Evolutionary conservation across 2,797 vertebrate genomes (phyloP), one percentile per base, ranked within the genome.

Genomic region (Perodicticus potto): DNA sequence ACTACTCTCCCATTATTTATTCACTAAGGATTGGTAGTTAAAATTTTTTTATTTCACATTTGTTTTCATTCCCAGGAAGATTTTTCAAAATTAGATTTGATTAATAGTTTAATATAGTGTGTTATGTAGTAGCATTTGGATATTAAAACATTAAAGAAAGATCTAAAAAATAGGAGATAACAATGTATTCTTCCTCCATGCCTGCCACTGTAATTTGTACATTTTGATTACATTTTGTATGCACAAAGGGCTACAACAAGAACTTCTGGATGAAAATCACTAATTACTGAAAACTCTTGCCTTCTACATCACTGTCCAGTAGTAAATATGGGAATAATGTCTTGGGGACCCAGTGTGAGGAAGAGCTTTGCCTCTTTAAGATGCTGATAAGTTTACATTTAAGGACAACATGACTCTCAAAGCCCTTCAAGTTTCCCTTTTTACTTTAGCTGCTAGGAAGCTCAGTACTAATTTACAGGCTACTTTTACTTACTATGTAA

Each of bases 11-110:
- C 61, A 40, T 83, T 85, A 81, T 86, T 96, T 57, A 78, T 49
- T 90, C 69, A 72, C 80, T 86, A 89, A 94, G 59, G 74, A 70
- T 23, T 53, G n/a, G 74, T 74, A 88, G 84, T 91, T 93, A 89
- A 89, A 63, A 69, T 73, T 96, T 73, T 96, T 96, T 93, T 93
- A 91, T 73, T 89, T 61, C 25, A 86, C 80, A 65, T 89, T 96
- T 89, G 67, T 77, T 95, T 96, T 93, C 45, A 87, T 93, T 96
- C 43, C 29, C 43, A 80, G n/a, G 84, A 37, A 93, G 34, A 88
- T 86, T 82, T 94, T 91, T 32, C 22, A 95, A 83, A 94, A 92
- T 17, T 61, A 88, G 34, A 43, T 86, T 77, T 80, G 73, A 82
- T 93, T 86, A 93, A 93, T 89, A 91, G 94, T 89, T 94, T 81